phyloP scores from a whole-genome alignment of 2,797 vertebrate species.

The Glyptemys insculpta region DNA sequence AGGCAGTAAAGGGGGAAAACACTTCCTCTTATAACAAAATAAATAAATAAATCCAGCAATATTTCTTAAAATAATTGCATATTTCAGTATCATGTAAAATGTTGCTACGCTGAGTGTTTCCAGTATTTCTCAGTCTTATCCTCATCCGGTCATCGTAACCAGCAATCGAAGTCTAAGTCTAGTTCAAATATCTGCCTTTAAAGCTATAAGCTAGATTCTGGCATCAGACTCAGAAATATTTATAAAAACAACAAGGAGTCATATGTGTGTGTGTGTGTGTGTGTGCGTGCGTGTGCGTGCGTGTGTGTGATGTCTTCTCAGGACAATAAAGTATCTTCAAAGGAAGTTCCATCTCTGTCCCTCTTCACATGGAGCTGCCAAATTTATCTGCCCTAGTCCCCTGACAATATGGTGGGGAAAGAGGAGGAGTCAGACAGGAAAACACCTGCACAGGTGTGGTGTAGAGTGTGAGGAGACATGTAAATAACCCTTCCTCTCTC shows the following conservation, averaged over 20 bases:
- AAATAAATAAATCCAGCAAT: not conserved
- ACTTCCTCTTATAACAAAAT: not conserved
- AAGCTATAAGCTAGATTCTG: not conserved
- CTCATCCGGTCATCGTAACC: not conserved
- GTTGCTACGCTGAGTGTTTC: not conserved
- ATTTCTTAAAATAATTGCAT: not conserved
- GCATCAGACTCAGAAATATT: not conserved
- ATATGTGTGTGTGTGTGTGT: too few relatives aligned
- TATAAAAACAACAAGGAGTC: too few relatives aligned
- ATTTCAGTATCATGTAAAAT: not conserved
- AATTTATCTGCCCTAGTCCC: not conserved
- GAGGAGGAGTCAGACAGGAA: not conserved
- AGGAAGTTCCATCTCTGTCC: not conserved
- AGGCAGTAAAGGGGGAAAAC: not conserved
- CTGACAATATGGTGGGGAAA: not conserved
- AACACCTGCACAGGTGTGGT: not conserved
- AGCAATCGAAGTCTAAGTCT: not conserved
- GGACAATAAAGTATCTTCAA: not conserved
- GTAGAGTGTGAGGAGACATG: not conserved
- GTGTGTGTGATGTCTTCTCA: too few relatives aligned
- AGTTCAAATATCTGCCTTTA: not conserved
- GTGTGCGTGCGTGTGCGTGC: too few relatives aligned
- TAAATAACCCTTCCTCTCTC: not conserved
- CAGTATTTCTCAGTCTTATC: not conserved
- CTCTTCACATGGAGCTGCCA: not conserved